Evolutionary conservation across 2,113 vertebrate genomes (phyloP), one percentile per base, ranked within the genome.

Genomic region (Kryptolebias marmoratus): DNA sequence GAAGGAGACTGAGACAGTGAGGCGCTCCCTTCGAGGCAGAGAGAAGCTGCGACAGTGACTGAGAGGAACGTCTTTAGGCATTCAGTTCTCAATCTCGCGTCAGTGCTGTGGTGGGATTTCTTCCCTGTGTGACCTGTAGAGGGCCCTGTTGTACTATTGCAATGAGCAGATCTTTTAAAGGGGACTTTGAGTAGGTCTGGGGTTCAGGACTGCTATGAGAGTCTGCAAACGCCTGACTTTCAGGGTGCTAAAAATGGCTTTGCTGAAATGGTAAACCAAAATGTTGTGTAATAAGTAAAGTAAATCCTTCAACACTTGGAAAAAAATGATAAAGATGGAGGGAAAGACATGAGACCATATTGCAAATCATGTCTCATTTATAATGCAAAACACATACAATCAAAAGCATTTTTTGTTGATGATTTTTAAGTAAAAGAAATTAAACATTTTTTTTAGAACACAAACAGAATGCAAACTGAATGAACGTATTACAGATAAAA

Each of bases 61-160:
- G 81, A 88, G 53, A 76, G 69, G 53, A 68, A 70, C 53, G 63
- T 67, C 73, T 81, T 47, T 31, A 65, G 65, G 69, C 42, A 45
- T 82, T 75, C 64, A 71, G 84, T 56, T 66, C 64, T 80, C 54
- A 63, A 57, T 76, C 62, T 62, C 11, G 54, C 27, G 57, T 56
- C 62, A 60, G 11, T 30, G 27, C 39, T 14, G 3, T 36, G 48
- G 62, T 39, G 66, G 27, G 27, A 49, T 61, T 8, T 48, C 11
- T 80, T 67, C 75, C 49, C 11, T 27, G 1, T n/a, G 15, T 52
- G 59, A 56, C 81, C 90, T 82, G 63, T 73, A 87, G 90, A 88
- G 87, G 90, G 42, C 88, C 36, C 82, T n/a, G 27, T 86, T 87
- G 90, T 10, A 73, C 79, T 49, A 9, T 27, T 58, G 47, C 75